Evolutionary conservation across 2,888 invertebrate species (phyloP).

Genomic region (Platynereis dumerilii): DNA sequence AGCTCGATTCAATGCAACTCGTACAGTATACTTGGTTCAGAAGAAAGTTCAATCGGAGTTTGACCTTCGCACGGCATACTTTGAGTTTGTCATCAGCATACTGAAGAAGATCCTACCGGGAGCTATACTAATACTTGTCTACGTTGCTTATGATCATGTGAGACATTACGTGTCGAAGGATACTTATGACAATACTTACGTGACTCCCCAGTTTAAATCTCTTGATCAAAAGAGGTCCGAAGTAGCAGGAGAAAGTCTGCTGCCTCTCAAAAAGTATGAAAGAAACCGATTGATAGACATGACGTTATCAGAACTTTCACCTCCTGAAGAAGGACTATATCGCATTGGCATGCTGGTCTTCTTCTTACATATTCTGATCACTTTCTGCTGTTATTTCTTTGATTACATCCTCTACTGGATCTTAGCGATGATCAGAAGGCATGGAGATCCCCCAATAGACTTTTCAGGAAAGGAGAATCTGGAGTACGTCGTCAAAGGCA

Average conservation of each 20-base stretch:
- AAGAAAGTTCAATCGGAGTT: constrained; percentile 29
- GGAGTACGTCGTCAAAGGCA: constrained; percentile 33
- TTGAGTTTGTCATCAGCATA: constrained; percentile 31
- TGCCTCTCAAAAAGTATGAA: constrained; percentile 49
- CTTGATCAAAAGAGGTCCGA: constrained; percentile 41
- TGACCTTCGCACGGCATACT: constrained; percentile 29
- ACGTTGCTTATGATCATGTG: constrained; percentile 36
- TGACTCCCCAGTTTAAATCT: constrained; percentile 42
- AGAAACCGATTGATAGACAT: constrained; percentile 44
- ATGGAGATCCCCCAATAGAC: constrained; percentile 41
- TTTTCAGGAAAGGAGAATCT: constrained; percentile 35
- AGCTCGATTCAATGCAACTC: constrained; percentile 30
- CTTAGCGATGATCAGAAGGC: constrained; percentile 40
- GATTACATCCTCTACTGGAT: constrained; percentile 50
- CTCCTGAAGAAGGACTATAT: constrained; percentile 39
- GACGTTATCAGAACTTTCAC: constrained; percentile 36
- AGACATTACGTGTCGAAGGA: constrained; percentile 46
- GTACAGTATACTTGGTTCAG: constrained; percentile 29
- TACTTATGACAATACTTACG: constrained; percentile 51
- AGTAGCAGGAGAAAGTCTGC: constrained; percentile 35
- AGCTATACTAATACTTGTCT: constrained; percentile 33
- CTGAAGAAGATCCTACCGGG: constrained; percentile 34
- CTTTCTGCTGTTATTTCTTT: constrained; percentile 40
- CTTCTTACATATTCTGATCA: constrained; percentile 42
- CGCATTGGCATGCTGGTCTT: constrained; percentile 43